Conservation (phyloP, 2,797 vertebrate species). For the Perdix hodgsoniae region DNA sequence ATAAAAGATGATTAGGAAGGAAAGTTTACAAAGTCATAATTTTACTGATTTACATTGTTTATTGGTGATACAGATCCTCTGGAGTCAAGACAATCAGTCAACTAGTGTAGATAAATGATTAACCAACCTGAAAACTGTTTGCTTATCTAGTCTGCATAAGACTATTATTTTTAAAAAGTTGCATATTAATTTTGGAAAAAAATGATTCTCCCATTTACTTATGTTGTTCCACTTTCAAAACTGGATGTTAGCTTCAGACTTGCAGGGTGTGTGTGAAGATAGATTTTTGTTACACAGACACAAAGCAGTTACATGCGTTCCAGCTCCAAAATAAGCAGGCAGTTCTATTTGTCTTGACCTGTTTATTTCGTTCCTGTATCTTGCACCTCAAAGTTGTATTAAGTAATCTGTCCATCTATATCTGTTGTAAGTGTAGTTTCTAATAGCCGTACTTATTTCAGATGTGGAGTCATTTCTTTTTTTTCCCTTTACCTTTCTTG, state of each 20-base stretch:
- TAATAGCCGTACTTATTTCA: too few relatives aligned
- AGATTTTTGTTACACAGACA: slow-evolving; percentile 39
- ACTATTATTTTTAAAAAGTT: not conserved
- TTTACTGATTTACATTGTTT: not conserved
- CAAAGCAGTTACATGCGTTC: slow-evolving; percentile 48
- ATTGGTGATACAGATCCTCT: not conserved
- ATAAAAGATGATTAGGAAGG: slow-evolving; percentile 16
- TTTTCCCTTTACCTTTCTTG: slow-evolving; percentile 97
- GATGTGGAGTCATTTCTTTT: slow-evolving; percentile 83
- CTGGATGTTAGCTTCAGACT: not conserved
- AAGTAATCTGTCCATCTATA: not conserved
- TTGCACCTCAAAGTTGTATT: not conserved
- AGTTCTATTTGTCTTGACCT: slow-evolving; percentile 3
- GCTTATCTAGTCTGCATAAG: not conserved
- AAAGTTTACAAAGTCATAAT: slow-evolving; percentile 23
- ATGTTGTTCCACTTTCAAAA: not conserved
- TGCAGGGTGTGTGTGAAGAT: not conserved
- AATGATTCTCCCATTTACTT: not conserved
- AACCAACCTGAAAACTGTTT: not conserved
- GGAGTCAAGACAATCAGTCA: not conserved
- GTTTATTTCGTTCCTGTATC: not conserved
- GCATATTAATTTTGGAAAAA: not conserved
- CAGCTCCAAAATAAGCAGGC: slow-evolving; percentile 34
- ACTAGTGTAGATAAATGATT: not conserved
- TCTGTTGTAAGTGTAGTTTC: too few relatives aligned